A percentile compares a stretch with the other conserved stretches of the same genome.
phyloP scores from a whole-genome alignment of 2,888 invertebrate genomes.

The Poecilus cupreus region DNA sequence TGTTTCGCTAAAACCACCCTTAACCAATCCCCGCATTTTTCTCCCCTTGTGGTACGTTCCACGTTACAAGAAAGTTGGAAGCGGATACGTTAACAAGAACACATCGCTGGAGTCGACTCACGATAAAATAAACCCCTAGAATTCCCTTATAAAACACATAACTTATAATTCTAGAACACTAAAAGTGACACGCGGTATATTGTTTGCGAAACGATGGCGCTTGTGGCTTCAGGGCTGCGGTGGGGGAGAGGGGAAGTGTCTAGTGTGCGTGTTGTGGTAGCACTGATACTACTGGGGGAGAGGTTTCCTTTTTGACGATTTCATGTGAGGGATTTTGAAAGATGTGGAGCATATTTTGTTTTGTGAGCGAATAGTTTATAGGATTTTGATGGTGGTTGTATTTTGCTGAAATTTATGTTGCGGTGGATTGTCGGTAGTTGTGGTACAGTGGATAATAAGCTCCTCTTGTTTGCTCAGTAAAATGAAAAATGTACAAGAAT shows the following conservation, averaged over 20 bases:
- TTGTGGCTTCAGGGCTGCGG: neutral
- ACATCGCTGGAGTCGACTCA: conserved; percentile 62
- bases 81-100: conserved; percentile 63
- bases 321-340: neutral
- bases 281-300: neutral
- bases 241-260: neutral
- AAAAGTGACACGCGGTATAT: conserved; percentile 71
- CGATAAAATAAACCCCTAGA: conserved; percentile 66
- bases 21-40: neutral
- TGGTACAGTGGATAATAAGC: too few relatives aligned
- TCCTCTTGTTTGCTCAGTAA: too few relatives aligned
- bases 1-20: neutral
- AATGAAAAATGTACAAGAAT: too few relatives aligned
- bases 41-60: neutral
- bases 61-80: conserved; percentile 56
- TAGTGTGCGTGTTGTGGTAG: neutral
- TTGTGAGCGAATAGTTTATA: too few relatives aligned
- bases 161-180: conserved; percentile 71
- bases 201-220: conserved; percentile 69
- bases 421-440: too few relatives aligned
- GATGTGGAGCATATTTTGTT: too few relatives aligned
- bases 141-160: conserved; percentile 70
- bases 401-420: too few relatives aligned
- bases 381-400: too few relatives aligned
- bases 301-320: neutral